Percentiles rank a stretch among this genome's conserved stretches.
Evolutionary conservation across 2,113 vertebrate species (phyloP).

Genomic region (Ramphastos sulfuratus): DNA sequence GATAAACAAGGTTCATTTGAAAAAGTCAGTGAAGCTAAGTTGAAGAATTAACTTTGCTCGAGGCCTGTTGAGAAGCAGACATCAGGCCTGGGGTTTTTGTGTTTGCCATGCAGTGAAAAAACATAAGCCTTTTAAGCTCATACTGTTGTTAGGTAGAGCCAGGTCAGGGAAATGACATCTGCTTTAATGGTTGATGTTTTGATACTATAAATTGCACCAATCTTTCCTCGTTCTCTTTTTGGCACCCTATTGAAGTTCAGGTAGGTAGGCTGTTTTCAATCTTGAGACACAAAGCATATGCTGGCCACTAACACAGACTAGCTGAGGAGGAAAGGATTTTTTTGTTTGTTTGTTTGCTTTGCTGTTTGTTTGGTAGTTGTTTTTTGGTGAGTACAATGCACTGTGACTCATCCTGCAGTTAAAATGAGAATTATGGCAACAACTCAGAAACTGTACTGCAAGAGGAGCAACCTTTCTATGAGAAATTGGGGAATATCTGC

Average conservation of each 20-base stretch:
- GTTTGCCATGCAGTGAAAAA: background rate
- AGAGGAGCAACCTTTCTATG: background rate
- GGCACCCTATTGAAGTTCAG: background rate
- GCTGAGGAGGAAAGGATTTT: background rate
- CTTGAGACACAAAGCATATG: background rate
- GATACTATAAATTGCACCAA: background rate
- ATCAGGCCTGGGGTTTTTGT: background rate
- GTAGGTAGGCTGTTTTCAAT: background rate
- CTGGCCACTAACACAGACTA: background rate
- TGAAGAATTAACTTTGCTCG: background rate
- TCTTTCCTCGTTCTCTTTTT: background rate
- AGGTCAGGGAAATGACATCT: background rate
- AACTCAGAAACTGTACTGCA: background rate
- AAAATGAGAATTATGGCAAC: background rate
- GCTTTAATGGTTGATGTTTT: background rate
- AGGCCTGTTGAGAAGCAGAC: fast-evolving
- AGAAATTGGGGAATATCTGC: background rate
- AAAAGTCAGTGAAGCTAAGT: background rate
- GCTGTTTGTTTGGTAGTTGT: background rate
- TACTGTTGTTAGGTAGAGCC: background rate
- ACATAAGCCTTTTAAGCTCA: background rate
- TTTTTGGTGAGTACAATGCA: background rate
- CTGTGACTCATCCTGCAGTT: background rate
- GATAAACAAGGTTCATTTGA: background rate
- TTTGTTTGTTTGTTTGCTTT: too few species aligned